Evolutionary conservation across 2,797 vertebrate species (phyloP).

Genomic region (Pangasius mekongensis): DNA sequence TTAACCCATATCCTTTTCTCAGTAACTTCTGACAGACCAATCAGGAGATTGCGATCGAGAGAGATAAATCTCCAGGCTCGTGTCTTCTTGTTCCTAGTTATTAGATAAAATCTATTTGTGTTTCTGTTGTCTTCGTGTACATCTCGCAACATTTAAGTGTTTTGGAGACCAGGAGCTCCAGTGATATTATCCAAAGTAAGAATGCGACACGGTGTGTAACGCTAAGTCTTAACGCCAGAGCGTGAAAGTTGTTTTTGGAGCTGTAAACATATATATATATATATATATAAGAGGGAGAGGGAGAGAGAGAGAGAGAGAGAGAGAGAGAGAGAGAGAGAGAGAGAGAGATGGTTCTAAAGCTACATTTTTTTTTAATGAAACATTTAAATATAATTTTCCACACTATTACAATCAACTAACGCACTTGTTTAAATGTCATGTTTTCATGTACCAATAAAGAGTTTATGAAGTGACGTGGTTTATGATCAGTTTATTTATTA

Average conservation of each 20-base stretch:
- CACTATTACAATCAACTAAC: constrained; percentile 3
- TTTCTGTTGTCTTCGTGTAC: not conserved
- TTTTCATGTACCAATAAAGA: constrained; percentile 56
- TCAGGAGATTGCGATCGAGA: not conserved
- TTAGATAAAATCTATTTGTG: constrained; percentile 14
- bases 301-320: not conserved
- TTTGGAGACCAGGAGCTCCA: not conserved
- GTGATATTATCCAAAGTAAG: not conserved
- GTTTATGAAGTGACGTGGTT: not conserved
- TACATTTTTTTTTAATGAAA: not conserved
- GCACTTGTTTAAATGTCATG: constrained; percentile 30
- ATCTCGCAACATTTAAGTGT: not conserved
- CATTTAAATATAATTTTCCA: not conserved
- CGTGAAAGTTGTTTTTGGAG: not conserved
- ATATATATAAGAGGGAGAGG: not conserved
- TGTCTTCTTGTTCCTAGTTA: constrained; percentile 14
- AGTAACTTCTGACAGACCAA: not conserved
- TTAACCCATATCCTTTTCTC: not conserved
- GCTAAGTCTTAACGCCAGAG: not conserved
- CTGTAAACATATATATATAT: no score
- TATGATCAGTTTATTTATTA: not conserved
- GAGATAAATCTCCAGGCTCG: not conserved
- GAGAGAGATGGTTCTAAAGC: not conserved
- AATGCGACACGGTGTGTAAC: not conserved
- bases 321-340: not conserved